Evolutionary conservation across 2,113 vertebrate species (phyloP).

Genomic region (Phodopus roborovskii): DNA sequence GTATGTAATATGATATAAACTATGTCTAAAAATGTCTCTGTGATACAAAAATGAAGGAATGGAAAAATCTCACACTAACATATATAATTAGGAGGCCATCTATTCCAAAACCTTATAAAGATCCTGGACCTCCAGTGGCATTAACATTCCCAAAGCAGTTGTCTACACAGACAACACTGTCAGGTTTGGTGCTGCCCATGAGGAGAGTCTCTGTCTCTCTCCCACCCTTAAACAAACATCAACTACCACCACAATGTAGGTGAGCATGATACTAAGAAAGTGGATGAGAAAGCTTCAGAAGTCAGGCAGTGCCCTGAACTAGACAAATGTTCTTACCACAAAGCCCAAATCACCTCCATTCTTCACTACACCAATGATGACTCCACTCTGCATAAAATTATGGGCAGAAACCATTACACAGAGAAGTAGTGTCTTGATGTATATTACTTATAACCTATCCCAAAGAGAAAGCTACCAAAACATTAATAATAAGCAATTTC

Average conservation of each 20-base stretch:
- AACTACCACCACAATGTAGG: background rate
- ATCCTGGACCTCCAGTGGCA: background rate
- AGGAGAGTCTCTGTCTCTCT: background rate
- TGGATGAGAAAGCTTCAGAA: background rate
- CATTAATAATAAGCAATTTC: background rate
- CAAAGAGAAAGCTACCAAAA: slow-evolving; percentile 15
- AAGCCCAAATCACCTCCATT: background rate
- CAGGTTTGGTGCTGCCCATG: background rate
- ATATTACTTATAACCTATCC: background rate
- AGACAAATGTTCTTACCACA: background rate
- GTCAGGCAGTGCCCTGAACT: background rate
- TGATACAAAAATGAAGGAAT: background rate
- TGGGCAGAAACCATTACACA: background rate
- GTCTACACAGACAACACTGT: background rate
- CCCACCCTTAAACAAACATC: background rate
- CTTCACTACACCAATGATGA: background rate
- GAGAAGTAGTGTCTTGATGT: background rate
- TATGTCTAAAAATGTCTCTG: slow-evolving; percentile 24
- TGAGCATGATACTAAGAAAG: background rate
- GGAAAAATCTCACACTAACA: background rate
- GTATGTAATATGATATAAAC: background rate
- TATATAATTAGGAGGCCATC: background rate
- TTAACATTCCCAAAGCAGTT: background rate
- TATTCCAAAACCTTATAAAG: slow-evolving; percentile 25
- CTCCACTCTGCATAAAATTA: background rate